These are phyloP conservation scores for Carcina quercana DNA, from an alignment of 2,888 invertebrate species.

Conservation along the genomic window DNA sequence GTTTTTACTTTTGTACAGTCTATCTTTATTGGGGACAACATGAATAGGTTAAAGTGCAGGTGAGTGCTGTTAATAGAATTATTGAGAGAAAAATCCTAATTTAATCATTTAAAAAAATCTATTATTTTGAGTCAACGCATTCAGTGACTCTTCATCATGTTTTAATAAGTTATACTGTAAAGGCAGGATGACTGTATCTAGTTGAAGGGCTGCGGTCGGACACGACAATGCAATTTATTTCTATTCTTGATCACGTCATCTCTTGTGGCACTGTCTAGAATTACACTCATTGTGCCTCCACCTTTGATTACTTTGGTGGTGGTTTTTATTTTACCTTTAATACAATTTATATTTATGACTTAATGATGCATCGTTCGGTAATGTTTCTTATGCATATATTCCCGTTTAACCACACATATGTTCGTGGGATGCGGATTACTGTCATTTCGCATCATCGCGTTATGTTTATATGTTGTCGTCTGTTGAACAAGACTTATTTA, in stretches of 20 bases:
- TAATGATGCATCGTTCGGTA: conserved; percentile 32
- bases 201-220: conserved; percentile 37
- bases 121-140: too few relatives aligned
- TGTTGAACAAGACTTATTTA: conserved; percentile 13
- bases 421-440: conserved; percentile 10
- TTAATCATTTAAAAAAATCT: too few relatives aligned
- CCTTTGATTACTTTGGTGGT: conserved; percentile 40
- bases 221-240: conserved; percentile 55
- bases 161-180: conserved; percentile 11
- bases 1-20: too few relatives aligned
- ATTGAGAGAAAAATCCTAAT: too few relatives aligned
- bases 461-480: conserved; percentile 12
- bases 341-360: conserved; percentile 38
- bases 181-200: not conserved
- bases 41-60: too few relatives aligned
- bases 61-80: too few relatives aligned
- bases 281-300: conserved; percentile 39
- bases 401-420: conserved; percentile 11
- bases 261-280: conserved; percentile 47
- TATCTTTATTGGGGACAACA: too few relatives aligned
- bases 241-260: conserved; percentile 46
- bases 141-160: not conserved
- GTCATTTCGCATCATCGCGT: conserved; percentile 15
- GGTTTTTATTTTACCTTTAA: conserved; percentile 25
- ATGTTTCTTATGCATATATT: conserved; percentile 22